Conservation (phyloP, 1,140 invertebrate species). For the Drosophila saltans region DNA sequence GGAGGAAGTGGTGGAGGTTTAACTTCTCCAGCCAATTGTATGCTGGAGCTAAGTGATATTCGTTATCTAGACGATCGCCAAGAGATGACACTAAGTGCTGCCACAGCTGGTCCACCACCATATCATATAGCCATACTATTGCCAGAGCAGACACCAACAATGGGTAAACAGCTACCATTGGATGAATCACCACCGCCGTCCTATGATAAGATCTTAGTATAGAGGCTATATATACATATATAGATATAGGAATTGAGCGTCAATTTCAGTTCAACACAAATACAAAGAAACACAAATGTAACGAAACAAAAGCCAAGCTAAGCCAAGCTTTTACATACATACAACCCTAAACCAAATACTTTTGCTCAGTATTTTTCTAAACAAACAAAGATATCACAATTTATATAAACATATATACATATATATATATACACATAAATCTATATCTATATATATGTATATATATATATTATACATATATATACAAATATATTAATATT, state of each 20-base stretch:
- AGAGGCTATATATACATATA: constrained; percentile 39
- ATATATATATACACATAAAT: constrained; percentile 47
- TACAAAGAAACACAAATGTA: constrained; percentile 2
- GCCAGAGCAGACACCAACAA: constrained; percentile 82
- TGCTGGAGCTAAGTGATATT: constrained; percentile 58
- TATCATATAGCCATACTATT: constrained; percentile 86
- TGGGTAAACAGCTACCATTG: constrained; percentile 75
- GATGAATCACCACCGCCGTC: constrained; percentile 85
- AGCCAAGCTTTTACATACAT: constrained; percentile 24
- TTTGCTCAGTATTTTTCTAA: constrained; percentile 79
- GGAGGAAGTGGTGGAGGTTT: not conserved
- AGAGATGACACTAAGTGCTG: constrained; percentile 38
- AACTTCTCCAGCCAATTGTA: constrained; percentile 34
- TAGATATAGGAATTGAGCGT: constrained; percentile 59
- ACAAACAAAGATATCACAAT: constrained; percentile 61
- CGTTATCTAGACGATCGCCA: constrained; percentile 60
- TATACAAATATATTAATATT: constrained; percentile 59
- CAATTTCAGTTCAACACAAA: constrained; percentile 46
- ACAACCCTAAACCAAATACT: constrained; percentile 49
- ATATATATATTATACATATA: constrained; percentile 63
- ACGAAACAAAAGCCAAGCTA: constrained; percentile 35
- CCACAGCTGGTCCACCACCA: constrained; percentile 83
- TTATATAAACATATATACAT: constrained; percentile 66
- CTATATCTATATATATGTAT: constrained; percentile 51
- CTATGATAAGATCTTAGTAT: constrained; percentile 85